phyloP scores from a whole-genome alignment of 2,113 vertebrate genomes.

The Lampris megalopsis region DNA sequence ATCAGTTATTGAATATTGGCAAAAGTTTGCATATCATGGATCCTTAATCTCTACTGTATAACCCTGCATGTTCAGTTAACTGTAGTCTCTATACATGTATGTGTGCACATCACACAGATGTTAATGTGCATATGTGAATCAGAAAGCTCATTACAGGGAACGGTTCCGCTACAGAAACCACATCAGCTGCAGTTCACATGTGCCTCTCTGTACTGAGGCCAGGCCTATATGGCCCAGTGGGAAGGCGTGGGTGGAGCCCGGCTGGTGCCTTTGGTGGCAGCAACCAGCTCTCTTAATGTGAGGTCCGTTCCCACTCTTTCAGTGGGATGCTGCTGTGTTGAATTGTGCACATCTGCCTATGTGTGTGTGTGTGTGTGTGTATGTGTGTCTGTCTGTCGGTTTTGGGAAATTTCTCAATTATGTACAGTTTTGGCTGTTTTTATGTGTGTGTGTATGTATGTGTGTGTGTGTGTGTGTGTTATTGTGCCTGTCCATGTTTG shows the following conservation, averaged over 20 bases:
- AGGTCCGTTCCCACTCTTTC: background rate
- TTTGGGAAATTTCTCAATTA: no score
- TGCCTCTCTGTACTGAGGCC: conserved; percentile 38
- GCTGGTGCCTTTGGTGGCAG: conserved; percentile 76
- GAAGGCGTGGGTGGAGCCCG: conserved; percentile 58
- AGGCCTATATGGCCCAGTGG: conserved; percentile 27
- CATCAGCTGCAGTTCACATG: conserved; percentile 69
- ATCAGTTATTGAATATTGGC: no score
- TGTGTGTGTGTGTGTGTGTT: background rate
- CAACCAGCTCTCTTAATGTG: background rate
- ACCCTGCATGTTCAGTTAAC: conserved; percentile 2
- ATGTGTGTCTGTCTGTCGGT: background rate
- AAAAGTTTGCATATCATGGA: no score
- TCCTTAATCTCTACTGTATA: background rate
- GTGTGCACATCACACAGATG: conserved; percentile 14
- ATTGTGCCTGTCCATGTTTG: background rate
- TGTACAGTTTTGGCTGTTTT: no score
- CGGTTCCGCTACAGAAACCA: conserved; percentile 57
- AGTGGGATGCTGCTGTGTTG: background rate
- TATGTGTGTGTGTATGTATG: background rate
- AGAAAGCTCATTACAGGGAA: conserved; percentile 49
- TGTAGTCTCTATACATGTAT: conserved; percentile 9
- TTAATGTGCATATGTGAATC: conserved; percentile 45
- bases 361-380: conserved; percentile 1
- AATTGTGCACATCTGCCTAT: background rate